These are phyloP conservation scores for Drosophila falleni DNA, from an alignment of 2,888 invertebrate genomes.

Conservation along the genomic window DNA sequence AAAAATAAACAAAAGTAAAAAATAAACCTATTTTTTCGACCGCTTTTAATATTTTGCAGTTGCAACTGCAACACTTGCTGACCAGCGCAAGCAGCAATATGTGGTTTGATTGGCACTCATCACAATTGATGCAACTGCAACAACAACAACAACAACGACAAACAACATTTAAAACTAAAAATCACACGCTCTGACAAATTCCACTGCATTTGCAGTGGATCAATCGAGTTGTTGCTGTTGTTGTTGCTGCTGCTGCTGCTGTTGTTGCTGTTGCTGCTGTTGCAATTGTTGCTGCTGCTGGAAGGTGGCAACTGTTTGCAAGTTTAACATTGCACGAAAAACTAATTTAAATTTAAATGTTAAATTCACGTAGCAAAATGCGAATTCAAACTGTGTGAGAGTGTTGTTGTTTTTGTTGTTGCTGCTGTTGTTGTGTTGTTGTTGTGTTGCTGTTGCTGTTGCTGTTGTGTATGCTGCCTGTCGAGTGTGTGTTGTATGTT, in stretches of 20 bases:
- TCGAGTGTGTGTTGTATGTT: slow-evolving; percentile 27
- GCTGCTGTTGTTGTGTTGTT: too few relatives aligned
- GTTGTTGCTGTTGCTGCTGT: slow-evolving; percentile 24
- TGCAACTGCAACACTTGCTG: slow-evolving; percentile 15
- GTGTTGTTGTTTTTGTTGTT: slow-evolving; percentile 20
- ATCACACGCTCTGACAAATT: slow-evolving; percentile 64
- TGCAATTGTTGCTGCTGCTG: slow-evolving; percentile 14
- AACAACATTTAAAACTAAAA: slow-evolving; percentile 34
- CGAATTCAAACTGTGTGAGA: slow-evolving; percentile 50
- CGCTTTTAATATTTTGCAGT: slow-evolving; percentile 4
- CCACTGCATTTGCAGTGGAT: slow-evolving; percentile 41
- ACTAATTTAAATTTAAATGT: slow-evolving; percentile 83
- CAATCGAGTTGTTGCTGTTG: slow-evolving; percentile 23
- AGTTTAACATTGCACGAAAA: slow-evolving; percentile 76
- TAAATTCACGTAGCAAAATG: slow-evolving; percentile 71
- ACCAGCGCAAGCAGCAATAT: slow-evolving; percentile 3
- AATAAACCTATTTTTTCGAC: too few relatives aligned
- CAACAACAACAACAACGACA: slow-evolving; percentile 14
- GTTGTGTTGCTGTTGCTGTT: too few relatives aligned
- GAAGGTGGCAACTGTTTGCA: slow-evolving; percentile 59
- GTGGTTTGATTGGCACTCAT: slow-evolving; percentile 55
- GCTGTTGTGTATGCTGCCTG: slow-evolving; percentile 18
- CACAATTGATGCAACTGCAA: slow-evolving; percentile 22
- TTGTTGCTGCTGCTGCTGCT: slow-evolving; percentile 8
- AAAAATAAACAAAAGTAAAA: not conserved